Conservation (phyloP, 1,140 invertebrate species). For the Goniozus legneri region DNA sequence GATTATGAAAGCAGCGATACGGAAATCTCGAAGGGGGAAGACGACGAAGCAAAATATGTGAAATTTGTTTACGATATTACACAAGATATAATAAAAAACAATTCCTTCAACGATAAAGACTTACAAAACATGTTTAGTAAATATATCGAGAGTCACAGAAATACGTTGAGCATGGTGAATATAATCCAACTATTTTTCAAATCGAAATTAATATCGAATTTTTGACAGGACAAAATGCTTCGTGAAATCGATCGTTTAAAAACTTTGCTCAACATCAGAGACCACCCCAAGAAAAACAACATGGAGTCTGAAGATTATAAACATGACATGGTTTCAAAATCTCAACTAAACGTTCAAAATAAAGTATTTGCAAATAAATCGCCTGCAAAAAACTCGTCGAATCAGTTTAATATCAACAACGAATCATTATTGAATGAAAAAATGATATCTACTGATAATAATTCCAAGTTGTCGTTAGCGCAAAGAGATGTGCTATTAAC, state of each 20-base stretch:
- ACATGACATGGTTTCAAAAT: conserved; percentile 11
- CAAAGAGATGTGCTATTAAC: conserved; percentile 40
- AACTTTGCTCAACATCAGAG: conserved; percentile 41
- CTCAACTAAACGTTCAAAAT: conserved; percentile 39
- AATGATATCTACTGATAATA: conserved; percentile 38
- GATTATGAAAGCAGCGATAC: background rate
- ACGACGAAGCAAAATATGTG: conserved; percentile 49
- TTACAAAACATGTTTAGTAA: conserved; percentile 47
- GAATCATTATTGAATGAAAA: background rate
- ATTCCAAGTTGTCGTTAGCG: conserved; percentile 39
- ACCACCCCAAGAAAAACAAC: conserved; percentile 37
- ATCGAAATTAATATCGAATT: too few relatives aligned
- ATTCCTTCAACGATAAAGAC: conserved; percentile 53
- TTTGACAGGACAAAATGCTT: conserved; percentile 46
- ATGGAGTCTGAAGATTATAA: conserved; percentile 17
- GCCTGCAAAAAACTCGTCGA: conserved; percentile 24
- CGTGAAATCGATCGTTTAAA: conserved; percentile 50
- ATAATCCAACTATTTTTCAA: background rate
- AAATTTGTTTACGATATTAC: conserved; percentile 57
- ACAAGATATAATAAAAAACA: conserved; percentile 52
- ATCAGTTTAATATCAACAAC: background rate
- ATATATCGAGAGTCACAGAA: conserved; percentile 43
- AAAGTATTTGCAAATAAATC: conserved; percentile 34
- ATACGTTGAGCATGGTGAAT: conserved; percentile 40
- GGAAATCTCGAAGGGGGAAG: conserved; percentile 8